Conservation (phyloP, 2,797 vertebrate species). For the Micropoecilia bifurca region DNA sequence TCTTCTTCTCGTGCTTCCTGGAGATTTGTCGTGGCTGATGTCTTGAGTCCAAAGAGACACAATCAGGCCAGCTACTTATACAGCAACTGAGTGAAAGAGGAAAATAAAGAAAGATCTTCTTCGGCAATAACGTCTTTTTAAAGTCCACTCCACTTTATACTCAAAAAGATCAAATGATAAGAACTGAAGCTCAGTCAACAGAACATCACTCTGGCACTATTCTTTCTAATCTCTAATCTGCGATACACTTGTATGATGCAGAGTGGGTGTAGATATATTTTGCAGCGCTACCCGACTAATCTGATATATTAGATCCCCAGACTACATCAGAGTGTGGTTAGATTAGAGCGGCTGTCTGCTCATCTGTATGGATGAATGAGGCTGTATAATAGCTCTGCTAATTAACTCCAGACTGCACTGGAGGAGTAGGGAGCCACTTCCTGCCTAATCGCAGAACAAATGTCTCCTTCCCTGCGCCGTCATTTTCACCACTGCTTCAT, state of each 20-base stretch:
- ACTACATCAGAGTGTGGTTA: conserved; percentile 32
- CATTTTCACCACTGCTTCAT: conserved; percentile 20
- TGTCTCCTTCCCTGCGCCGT: background rate
- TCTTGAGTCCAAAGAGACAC: conserved; percentile 64
- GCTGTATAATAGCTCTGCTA: conserved; percentile 68
- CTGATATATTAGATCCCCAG: conserved; percentile 40
- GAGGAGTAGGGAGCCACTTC: conserved; percentile 56
- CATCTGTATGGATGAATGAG: conserved; percentile 57
- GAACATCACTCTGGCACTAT: conserved; percentile 17
- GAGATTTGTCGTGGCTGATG: conserved; percentile 69
- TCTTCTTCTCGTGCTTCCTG: conserved; percentile 60
- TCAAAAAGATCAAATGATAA: conserved; percentile 25
- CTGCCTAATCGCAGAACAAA: conserved; percentile 67
- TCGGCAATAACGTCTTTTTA: conserved; percentile 36
- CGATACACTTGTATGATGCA: conserved; percentile 24
- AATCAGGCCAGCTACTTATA: conserved; percentile 47
- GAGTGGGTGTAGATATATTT: conserved; percentile 29
- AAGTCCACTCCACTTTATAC: conserved; percentile 12
- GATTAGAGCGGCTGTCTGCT: conserved; percentile 69
- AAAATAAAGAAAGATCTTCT: conserved; percentile 12
- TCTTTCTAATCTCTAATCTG: conserved; percentile 40
- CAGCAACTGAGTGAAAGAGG: conserved; percentile 11
- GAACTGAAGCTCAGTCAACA: conserved; percentile 24
- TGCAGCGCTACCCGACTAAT: conserved; percentile 34
- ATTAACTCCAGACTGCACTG: conserved; percentile 70